Base-by-base conservation (phyloP, 2,888 invertebrate species). In the Liodrosophila aerea region DNA sequence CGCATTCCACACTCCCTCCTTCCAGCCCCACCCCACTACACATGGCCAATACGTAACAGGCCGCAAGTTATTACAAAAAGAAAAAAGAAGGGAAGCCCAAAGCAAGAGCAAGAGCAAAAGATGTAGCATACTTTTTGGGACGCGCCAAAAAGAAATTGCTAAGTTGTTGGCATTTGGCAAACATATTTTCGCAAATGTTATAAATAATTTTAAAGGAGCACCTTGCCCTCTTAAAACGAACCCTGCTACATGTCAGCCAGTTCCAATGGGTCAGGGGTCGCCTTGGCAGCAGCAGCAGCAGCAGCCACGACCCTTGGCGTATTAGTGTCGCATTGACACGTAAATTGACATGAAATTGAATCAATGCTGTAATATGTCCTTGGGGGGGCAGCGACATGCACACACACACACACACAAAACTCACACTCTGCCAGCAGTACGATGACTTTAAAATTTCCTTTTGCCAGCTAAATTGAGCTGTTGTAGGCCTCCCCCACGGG, bases 331-430 rank as follows among this genome's bases (percentile, higher is more conserved):
- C 85, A 90, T 90, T 90, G 90, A 90, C 90, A 90, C 85, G 89
- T 87, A 90, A 90, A 90, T 90, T 90, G 90, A 90, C 90, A 89
- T 89, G 87, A 90, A 90, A 90, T 90, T 90, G 90, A 90, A 90
- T 90, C 90, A 90, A 90, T 90, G 87, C 86, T 85, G 87, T 89
- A 89, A 90, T 88, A 87, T 87, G 88, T 87, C 90, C 88, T 87
- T 80, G 80, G 88, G 87, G 89, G 84, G 69, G 70, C 73, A 44
- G n/a, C 54, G 65, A 56, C 66, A 72, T 52, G 53, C 52, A 46
- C 5, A 22, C 22, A 2, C 60, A 29, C 62, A 18, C 46, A 33
- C 34, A 44, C 30, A 8, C 13, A 15, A 12, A 5, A 12, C 29
- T 12, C 22, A 46, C 22, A 7, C 30, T 29, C 34, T 30, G 37